These are phyloP conservation scores for Tetragnatha versicolor DNA, from an alignment of 1,140 invertebrate species.

Conservation along the genomic window DNA sequence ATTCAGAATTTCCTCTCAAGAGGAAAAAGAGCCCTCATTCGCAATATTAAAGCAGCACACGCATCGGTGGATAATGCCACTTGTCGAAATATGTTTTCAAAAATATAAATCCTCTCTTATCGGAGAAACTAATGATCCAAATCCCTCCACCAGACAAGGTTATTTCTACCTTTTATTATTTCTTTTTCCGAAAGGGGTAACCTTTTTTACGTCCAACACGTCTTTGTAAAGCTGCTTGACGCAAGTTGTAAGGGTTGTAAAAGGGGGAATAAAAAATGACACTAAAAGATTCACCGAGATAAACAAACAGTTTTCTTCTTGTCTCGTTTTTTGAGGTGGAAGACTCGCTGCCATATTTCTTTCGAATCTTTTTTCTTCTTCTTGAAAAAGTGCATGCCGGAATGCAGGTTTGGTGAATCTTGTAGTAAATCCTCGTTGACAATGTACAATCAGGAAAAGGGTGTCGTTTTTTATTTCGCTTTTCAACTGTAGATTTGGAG, in stretches of 20 bases:
- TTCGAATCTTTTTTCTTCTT: not conserved
- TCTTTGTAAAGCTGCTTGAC: conserved; percentile 2
- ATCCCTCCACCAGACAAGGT: conserved; percentile 12
- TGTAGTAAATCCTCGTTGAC: conserved; percentile 12
- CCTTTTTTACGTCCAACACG: not conserved
- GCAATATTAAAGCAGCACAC: not conserved
- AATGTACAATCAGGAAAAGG: not conserved
- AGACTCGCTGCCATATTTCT: conserved; percentile 14
- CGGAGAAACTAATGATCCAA: conserved; percentile 8
- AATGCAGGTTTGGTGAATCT: not conserved
- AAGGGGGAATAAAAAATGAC: not conserved
- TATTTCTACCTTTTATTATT: conserved; percentile 9
- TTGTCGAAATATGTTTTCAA: not conserved
- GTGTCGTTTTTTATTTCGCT: not conserved
- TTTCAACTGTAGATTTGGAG: not conserved
- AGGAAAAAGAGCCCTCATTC: no score
- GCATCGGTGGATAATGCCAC: not conserved
- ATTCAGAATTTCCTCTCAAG: no score
- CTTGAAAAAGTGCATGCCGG: not conserved
- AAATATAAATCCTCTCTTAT: conserved; percentile 18
- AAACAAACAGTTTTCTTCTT: conserved; percentile 12
- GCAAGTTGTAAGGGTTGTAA: not conserved
- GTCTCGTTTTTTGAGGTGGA: not conserved
- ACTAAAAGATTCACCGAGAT: not conserved
- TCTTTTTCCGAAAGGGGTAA: not conserved